These are phyloP conservation scores for Chelonus formosanus DNA, from an alignment of 2,888 invertebrate genomes.

Conservation along the genomic window DNA sequence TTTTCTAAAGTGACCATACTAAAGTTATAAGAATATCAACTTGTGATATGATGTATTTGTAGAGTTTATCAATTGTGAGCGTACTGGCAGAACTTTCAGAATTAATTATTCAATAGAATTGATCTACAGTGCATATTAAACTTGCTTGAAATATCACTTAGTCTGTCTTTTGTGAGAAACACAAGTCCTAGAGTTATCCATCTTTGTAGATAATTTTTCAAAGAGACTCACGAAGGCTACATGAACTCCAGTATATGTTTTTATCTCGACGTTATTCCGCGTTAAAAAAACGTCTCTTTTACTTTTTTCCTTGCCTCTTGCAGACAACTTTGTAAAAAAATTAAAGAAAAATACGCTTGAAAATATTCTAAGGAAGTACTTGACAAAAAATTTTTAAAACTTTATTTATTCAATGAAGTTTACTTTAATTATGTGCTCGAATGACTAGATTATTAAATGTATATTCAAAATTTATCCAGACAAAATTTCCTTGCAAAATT, in stretches of 20 bases:
- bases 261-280: neutral
- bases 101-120: conserved; percentile 33
- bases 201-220: conserved; percentile 60
- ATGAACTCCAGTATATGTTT: neutral
- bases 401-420: too few relatives aligned
- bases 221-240: conserved; percentile 41
- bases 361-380: too few relatives aligned
- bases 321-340: neutral
- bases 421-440: too few relatives aligned
- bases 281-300: conserved; percentile 1
- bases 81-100: conserved; percentile 9
- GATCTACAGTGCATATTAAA: conserved; percentile 33
- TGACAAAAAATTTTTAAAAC: too few relatives aligned
- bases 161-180: conserved; percentile 4
- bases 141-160: conserved; percentile 20
- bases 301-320: conserved; percentile 2
- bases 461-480: too few relatives aligned
- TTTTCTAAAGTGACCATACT: too few relatives aligned
- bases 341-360: too few relatives aligned
- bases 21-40: too few relatives aligned
- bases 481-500: too few relatives aligned
- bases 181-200: conserved; percentile 48
- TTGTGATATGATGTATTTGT: neutral
- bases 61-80: neutral
- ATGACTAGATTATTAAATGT: too few relatives aligned